A percentile compares a stretch with the other conserved stretches of the same genome.
Evolutionary conservation across 2,888 invertebrate genomes (phyloP).

Genomic region (Bimastos eiseni): DNA sequence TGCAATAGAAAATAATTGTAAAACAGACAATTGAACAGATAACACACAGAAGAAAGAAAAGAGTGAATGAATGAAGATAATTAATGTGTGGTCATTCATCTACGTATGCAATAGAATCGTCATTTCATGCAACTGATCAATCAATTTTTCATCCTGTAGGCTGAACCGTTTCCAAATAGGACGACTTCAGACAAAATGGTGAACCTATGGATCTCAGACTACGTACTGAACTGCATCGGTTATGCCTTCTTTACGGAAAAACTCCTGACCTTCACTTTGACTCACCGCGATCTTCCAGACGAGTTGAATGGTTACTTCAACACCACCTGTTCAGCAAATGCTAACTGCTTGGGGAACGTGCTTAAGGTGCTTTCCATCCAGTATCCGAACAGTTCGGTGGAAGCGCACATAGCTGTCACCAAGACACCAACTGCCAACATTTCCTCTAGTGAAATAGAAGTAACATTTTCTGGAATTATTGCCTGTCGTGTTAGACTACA

Average conservation of each 20-base stretch:
- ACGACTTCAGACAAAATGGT: background rate
- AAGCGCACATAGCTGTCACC: background rate
- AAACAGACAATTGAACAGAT: no score
- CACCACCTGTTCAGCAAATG: background rate
- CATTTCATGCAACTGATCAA: no score
- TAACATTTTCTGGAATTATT: background rate
- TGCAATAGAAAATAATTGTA: no score
- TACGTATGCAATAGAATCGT: no score
- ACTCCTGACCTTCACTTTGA: background rate
- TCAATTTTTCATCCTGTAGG: background rate
- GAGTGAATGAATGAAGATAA: no score
- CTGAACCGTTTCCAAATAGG: background rate
- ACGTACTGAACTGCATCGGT: background rate
- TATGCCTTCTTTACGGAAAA: background rate
- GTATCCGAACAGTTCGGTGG: slow-evolving; percentile 17
- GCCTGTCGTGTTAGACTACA: background rate
- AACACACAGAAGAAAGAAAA: no score
- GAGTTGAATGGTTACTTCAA: background rate
- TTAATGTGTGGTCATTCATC: no score
- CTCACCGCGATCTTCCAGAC: background rate
- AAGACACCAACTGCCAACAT: background rate
- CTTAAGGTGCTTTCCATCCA: background rate
- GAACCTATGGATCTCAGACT: background rate
- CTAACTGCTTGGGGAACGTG: background rate
- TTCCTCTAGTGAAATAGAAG: background rate